Base-by-base conservation (phyloP, 2,888 invertebrate species). In the Pammene fasciana region DNA sequence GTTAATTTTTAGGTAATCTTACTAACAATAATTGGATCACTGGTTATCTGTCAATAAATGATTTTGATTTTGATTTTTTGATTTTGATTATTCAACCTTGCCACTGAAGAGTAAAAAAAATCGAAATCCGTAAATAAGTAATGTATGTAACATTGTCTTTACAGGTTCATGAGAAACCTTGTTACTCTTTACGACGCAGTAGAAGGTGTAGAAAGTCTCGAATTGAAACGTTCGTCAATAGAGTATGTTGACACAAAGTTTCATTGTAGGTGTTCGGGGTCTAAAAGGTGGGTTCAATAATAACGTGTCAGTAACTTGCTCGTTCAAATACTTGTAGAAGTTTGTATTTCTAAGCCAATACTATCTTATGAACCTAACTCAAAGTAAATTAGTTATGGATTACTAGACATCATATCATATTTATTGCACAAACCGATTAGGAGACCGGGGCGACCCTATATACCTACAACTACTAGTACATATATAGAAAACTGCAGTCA, bases 161-260 rank as follows among this genome's bases (percentile, higher is more conserved):
- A 43, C 43, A 38, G 9, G 4, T 38, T 8, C 5, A 46, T 5
- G 4, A 0, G 14, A 46, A 38, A 67, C 55, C 41, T 46, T 67
- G 61, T 67, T 34, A 26, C 26, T 26, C 38, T 61, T 61, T 67
- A 67, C 55, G 55, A 61, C 55, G 61, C 45, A 61, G 55, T n/a
- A n/a, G n/a, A n/a, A n/a, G n/a, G n/a, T 67, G 46, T 38, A 14
- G 55, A 55, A 61, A 11, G 46, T 55, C 61, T 48, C 38, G 54
- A 67, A 67, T 48, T 46, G 54, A 67, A 67, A 54, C 46, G 61
- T 61, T 67, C 26, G 48, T 16, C 60, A 46, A 67, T 60, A 60
- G 54, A 60, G 60, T 36, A 34, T 54, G 43, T 45, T 54, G 9
- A 61, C n/a, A 54, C 61, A 61, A 67, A 55, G 61, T 61, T 26